Evolutionary conservation across 1,140 invertebrate genomes (phyloP).

Genomic region (Drosophila navojoa): DNA sequence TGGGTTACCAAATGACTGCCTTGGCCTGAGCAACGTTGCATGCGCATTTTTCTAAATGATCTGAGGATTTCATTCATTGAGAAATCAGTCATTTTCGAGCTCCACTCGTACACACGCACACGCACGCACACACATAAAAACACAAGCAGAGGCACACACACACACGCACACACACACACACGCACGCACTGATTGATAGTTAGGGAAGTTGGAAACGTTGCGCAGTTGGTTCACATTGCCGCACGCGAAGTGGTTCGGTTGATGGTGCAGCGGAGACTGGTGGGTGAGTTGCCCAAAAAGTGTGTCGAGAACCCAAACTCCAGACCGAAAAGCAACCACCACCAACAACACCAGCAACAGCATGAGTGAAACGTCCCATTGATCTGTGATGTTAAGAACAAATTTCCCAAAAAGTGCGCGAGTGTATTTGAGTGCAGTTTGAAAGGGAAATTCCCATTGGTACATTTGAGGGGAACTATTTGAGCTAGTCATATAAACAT

Average conservation of each 20-base stretch:
- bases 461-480: no score
- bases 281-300: conserved; percentile 77
- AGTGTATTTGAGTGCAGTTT: background rate
- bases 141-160: conserved; percentile 5
- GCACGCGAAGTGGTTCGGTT: conserved; percentile 64
- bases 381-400: conserved; percentile 43
- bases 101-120: conserved; percentile 26
- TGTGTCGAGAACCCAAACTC: conserved; percentile 51
- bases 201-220: background rate
- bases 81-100: conserved; percentile 71
- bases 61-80: conserved; percentile 74
- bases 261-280: conserved; percentile 73
- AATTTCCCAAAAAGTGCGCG: conserved; percentile 53
- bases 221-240: conserved; percentile 57
- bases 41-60: conserved; percentile 81
- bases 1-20: conserved; percentile 23
- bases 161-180: conserved; percentile 14
- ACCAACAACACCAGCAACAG: conserved; percentile 18
- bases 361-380: conserved; percentile 31
- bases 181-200: background rate
- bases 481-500: no score
- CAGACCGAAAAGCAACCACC: conserved; percentile 55
- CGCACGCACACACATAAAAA: conserved; percentile 13
- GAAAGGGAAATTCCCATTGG: no score
- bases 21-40: conserved; percentile 63